Base-by-base conservation (phyloP, 2,797 vertebrate species). In the Pteropus rufus region DNA sequence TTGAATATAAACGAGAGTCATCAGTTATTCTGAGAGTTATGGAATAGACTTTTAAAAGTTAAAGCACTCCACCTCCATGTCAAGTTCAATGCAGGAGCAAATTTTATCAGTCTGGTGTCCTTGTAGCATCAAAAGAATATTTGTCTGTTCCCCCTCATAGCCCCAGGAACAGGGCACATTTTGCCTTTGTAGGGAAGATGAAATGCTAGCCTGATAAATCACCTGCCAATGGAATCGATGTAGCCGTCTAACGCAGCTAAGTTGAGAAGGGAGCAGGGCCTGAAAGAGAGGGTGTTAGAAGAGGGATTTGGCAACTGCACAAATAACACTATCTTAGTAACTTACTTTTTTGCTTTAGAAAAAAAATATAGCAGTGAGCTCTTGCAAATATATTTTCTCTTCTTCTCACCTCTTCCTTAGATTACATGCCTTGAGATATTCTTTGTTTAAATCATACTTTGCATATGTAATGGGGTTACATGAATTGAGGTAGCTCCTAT, bases 171-270 rank as follows among this genome's bases (percentile, higher is more conserved):
- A 46, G 80, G 64, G 65, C 44, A 81, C 2, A 0, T 81, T 91
- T 52, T 69, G 60, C 56, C 82, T 93, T 82, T 58, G 83, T 70
- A 87, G 58, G 44, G 60, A 97, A 96, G 94, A 97, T 87, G 84
- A 95, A 95, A 89, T 70, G 65, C 75, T 76, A 9, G 49, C 24
- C 95, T 97, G 89, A 95, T 96, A 90, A 96, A 97, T 97, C 87
- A 76, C 67, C 95, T 97, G 95, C 64, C 96, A 69, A 87, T 90
- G 26, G 75, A 90, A 96, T 96, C 58, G 0, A 94, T 92, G 54
- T 62, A 26, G 46, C 89, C 0, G 2, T 72, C 49, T 82, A 72
- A 88, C 73, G 72, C 54, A 88, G 89, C 49, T 77, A 79, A 75
- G n/a, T 15, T 65, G 87, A 92, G 29, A 49, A 44, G 21, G 24